Evolutionary conservation across 2,113 vertebrate genomes (phyloP).

Genomic region (Hucho hucho): DNA sequence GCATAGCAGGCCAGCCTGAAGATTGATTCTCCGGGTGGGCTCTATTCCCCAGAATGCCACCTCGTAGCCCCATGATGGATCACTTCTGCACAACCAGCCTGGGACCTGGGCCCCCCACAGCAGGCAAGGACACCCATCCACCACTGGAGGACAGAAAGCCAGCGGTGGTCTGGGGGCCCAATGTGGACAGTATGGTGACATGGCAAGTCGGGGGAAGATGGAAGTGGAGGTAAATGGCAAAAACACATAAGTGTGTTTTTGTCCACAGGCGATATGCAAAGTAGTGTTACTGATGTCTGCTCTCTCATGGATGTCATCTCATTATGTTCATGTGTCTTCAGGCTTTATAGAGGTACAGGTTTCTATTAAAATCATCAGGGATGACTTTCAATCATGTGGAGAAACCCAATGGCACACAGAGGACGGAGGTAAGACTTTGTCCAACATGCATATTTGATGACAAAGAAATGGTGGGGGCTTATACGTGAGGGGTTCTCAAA

Average conservation of each 20-base stretch:
- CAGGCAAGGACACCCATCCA: slow-evolving; percentile 46
- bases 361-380: slow-evolving; percentile 25
- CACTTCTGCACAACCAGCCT: slow-evolving; percentile 22
- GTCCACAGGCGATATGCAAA: no score
- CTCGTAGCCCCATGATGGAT: slow-evolving; percentile 49
- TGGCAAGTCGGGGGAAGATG: slow-evolving; percentile 32
- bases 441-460: slow-evolving; percentile 66
- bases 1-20: slow-evolving; percentile 19
- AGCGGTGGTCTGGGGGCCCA: background rate
- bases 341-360: slow-evolving; percentile 3
- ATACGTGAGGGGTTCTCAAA: slow-evolving; percentile 38
- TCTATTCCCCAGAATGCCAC: slow-evolving; percentile 43
- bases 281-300: no score
- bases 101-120: slow-evolving; percentile 31
- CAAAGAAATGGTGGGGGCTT: slow-evolving; percentile 44
- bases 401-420: slow-evolving; percentile 55
- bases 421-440: slow-evolving; percentile 56
- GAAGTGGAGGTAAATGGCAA: slow-evolving; percentile 35
- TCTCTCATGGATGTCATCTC: no score
- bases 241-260: slow-evolving; percentile 1
- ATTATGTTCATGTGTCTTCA: no score
- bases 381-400: slow-evolving; percentile 33
- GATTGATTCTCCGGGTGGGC: background rate
- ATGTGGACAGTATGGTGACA: slow-evolving; percentile 28
- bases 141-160: slow-evolving; percentile 11